phyloP scores from a whole-genome alignment of 2,888 invertebrate species.

The Beris chalybata region DNA sequence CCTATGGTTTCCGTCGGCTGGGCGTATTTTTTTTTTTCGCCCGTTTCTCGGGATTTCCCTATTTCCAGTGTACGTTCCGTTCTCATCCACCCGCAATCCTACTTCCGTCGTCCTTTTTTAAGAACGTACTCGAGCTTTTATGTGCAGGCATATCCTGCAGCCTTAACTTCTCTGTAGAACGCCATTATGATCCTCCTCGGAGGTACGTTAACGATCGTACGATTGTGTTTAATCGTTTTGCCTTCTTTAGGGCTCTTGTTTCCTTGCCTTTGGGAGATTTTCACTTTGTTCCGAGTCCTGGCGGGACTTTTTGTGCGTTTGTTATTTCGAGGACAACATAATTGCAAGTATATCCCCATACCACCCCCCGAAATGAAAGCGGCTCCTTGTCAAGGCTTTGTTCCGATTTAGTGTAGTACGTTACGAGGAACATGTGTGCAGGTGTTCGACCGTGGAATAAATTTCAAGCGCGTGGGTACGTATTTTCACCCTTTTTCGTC shows the following conservation, averaged over 20 bases:
- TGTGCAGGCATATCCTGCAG: slow-evolving; percentile 35
- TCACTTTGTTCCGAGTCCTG: slow-evolving; percentile 19
- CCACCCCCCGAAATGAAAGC: slow-evolving; percentile 10
- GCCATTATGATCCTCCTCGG: slow-evolving; percentile 34
- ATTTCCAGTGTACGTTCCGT: slow-evolving; percentile 6
- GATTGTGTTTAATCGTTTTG: slow-evolving; percentile 38
- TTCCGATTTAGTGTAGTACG: not conserved
- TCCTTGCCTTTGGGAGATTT: slow-evolving; percentile 29
- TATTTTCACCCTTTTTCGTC: no score
- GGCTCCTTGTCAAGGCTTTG: slow-evolving; percentile 16
- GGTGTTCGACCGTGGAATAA: slow-evolving; percentile 31
- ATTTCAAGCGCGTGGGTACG: not conserved
- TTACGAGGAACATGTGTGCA: slow-evolving; percentile 11
- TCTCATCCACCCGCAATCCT: slow-evolving; percentile 19
- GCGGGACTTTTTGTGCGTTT: slow-evolving; percentile 12
- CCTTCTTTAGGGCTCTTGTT: slow-evolving; percentile 27
- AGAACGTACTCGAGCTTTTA: slow-evolving; percentile 32
- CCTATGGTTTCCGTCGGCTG: slow-evolving; percentile 2
- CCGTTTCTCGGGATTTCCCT: slow-evolving; percentile 17
- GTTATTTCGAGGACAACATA: slow-evolving; percentile 33
- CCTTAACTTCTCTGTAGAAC: slow-evolving; percentile 31
- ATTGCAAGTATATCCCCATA: slow-evolving; percentile 26
- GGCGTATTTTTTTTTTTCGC: slow-evolving; percentile 6
- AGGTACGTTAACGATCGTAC: slow-evolving; percentile 34
- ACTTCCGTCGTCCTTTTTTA: slow-evolving; percentile 28